Base-by-base conservation (phyloP, 2,113 vertebrate genomes). In the Nothoprocta perdicaria region DNA sequence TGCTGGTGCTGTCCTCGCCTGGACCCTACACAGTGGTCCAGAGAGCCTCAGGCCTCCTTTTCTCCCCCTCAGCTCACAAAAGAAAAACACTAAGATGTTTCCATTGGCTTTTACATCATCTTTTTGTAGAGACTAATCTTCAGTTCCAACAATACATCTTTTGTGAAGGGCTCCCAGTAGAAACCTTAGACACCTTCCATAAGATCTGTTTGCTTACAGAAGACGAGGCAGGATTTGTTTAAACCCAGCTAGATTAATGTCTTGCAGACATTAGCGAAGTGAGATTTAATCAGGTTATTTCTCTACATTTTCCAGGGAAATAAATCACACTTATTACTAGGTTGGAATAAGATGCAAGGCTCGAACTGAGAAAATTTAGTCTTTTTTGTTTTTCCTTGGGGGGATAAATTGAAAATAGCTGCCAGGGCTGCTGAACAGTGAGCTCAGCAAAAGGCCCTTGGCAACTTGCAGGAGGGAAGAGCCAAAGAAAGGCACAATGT, bases 131-230 rank as follows among this genome's bases (percentile, higher is more conserved):
- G 69, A 75, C 73, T 88, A 81, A 95, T 96, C 91, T 96, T 91
- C 89, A 81, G 76, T 79, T 94, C 89, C 93, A 96, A 96, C 94
- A 96, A 96, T 94, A 84, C 92, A 95, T 92, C 95, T 96, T 95
- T 96, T 96, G 95, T 96, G 93, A 96, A 94, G 80, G 35, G 9
- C 91, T 95, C 94, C 45, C 89, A 89, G 85, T 69, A 96, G 96
- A 96, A 96, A 96, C 96, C 85, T 94, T 96, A 96, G 96, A 95
- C 95, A 96, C 96, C 94, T 95, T 96, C 89, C 62, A 66, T 91
- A 96, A 93, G 87, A 96, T 96, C 76, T 94, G 93, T 96, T 96
- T 94, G 96, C 95, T 96, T 96, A 95, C 77, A 95, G 91, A 96
- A 94, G 93, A 94, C 1, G 95, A 96, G 94, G 94, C 93, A 95